Evolutionary conservation across 2,888 invertebrate species (phyloP), one percentile per base, ranked within the genome.

Genomic region (Eupithecia abbreviata): DNA sequence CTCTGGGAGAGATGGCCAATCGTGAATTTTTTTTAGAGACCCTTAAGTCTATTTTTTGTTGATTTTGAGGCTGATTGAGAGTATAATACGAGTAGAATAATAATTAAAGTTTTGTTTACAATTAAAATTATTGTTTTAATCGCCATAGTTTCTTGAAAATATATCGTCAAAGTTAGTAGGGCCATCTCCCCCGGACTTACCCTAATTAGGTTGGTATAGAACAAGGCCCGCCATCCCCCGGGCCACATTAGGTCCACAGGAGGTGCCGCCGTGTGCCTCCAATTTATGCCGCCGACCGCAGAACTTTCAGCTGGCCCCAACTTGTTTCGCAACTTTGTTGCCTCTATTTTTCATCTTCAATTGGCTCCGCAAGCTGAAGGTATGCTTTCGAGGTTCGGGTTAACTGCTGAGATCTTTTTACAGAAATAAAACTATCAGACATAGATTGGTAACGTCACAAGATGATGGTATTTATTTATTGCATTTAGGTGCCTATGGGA

Each of bases 251-350:
- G 18, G 47, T 45, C 68, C 45, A 45, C 62, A 15, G 10, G 77
- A 72, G 73, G 77, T 71, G 77, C 45, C 72, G 67, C 73, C 73
- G 73, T 68, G 67, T 62, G 71, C 65, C 45, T 68, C n/a, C 78
- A 76, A 78, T 78, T 74, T 78, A 78, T 78, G 78, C 76, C 69
- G 78, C 66, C 76, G 45, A 76, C 78, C 78, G 76, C 78, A 76
- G 73, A 43, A 75, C 75, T 62, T 76, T 73, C 73, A 51, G 73
- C 75, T 68, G 71, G 67, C 42, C 71, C 73, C 18, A 58, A 76
- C 75, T 76, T 78, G 78, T 78, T 78, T 78, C 58, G 62, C 49
- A 78, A 62, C 65, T 77, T 72, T 58, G 15, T 13, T 10, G 72
- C 47, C 70, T 75, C 71, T 78, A 76, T 78, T 78, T 78, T 76